phyloP scores from a whole-genome alignment of 2,113 vertebrate genomes.

The Hydrolagus affinis region DNA sequence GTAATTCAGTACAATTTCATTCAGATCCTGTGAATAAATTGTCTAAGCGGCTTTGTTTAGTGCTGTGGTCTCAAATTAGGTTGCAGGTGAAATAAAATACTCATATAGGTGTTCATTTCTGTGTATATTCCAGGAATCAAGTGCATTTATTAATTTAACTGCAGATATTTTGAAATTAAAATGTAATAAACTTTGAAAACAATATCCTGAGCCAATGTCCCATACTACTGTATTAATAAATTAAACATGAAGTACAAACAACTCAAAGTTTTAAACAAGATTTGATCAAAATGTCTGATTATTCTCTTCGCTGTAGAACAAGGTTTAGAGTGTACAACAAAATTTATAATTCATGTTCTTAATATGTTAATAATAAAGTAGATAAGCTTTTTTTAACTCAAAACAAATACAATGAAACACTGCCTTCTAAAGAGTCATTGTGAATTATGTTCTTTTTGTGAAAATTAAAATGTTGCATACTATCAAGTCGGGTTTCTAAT shows the following conservation, averaged over 20 bases:
- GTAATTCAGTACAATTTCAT: neutral
- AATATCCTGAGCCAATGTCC: too few relatives aligned
- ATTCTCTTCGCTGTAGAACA: neutral
- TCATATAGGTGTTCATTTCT: neutral
- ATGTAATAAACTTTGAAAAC: too few relatives aligned
- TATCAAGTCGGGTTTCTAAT: neutral
- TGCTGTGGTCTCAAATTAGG: neutral
- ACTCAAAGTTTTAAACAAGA: neutral
- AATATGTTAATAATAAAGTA: neutral
- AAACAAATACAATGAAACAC: neutral
- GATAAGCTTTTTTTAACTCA: neutral
- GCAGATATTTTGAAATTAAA: neutral
- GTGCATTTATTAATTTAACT: slow-evolving; percentile 5
- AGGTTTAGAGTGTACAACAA: neutral
- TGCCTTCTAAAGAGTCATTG: neutral
- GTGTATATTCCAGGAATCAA: neutral
- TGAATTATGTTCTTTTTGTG: neutral
- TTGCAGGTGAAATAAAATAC: neutral
- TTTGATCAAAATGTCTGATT: neutral
- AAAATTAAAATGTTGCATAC: neutral
- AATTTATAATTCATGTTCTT: neutral
- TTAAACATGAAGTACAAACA: neutral
- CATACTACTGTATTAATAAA: neutral
- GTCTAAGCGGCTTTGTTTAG: neutral
- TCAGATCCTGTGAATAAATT: neutral